Percentiles rank a stretch among this genome's conserved stretches.
phyloP scores from a whole-genome alignment of 2,888 invertebrate genomes.

The Cephus nigrinus region DNA sequence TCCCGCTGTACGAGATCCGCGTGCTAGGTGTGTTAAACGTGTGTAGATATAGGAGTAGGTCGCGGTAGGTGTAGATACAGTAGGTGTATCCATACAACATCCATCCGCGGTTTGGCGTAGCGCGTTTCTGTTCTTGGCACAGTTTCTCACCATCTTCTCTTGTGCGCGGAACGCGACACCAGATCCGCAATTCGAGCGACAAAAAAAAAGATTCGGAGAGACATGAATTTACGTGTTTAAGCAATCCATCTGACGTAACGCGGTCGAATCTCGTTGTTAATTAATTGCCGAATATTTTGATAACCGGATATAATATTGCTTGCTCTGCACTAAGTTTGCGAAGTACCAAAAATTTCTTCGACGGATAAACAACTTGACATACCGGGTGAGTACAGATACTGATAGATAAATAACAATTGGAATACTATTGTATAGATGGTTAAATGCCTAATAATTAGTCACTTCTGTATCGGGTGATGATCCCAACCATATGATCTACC shows the following conservation, averaged over 20 bases:
- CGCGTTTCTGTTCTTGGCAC: slow-evolving; percentile 60
- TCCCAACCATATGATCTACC: not conserved
- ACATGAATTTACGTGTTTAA: not conserved
- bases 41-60: slow-evolving; percentile 35
- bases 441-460: not conserved
- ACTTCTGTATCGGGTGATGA: too few species aligned
- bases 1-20: not conserved
- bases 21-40: slow-evolving; percentile 18
- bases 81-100: not conserved
- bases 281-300: not conserved
- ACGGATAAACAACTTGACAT: not conserved
- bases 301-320: not conserved
- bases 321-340: not conserved
- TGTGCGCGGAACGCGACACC: slow-evolving; percentile 48
- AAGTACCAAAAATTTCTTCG: not conserved
- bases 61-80: slow-evolving; percentile 1
- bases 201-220: not conserved
- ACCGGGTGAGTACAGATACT: not conserved
- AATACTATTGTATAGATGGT: not conserved
- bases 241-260: too few species aligned
- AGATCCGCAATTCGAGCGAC: not conserved
- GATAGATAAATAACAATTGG: not conserved
- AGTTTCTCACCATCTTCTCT: slow-evolving; percentile 63
- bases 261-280: too few species aligned
- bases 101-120: slow-evolving; percentile 37